Evolutionary conservation across 2,888 invertebrate genomes (phyloP), one percentile per base, ranked within the genome.

Genomic region (Nudaria mundana): DNA sequence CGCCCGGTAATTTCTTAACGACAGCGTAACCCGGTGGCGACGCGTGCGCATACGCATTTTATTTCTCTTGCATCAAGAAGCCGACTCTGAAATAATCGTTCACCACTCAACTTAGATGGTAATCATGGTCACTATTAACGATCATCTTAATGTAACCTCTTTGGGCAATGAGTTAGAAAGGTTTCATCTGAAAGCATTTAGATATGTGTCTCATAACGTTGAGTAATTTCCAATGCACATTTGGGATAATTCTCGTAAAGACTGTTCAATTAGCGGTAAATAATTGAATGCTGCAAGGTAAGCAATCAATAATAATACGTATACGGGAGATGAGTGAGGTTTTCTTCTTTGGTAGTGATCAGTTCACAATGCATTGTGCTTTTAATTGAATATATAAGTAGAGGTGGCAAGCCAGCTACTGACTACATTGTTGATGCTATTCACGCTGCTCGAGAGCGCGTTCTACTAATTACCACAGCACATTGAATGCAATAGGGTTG

Each of bases 21-120:
- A 84, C 84, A 80, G 87, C 87, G 87, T 87, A 87, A 87, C 86
- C 71, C 85, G 78, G 87, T 87, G 84, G 87, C 87, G 80, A 81
- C 82, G 81, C 82, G 85, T 82, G 86, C 85, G 83, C 83, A 71
- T 69, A 80, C 80, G 79, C 83, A 82, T 85, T 84, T 84, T 83
- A 82, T 84, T 81, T 79, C 81, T 75, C 77, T 75, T 72, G 69
- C 78, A 77, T 79, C 81, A 74, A 79, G 72, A 76, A 67, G 71
- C 79, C 81, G 82, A 76, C 83, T 78, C 80, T 72, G 72, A 81
- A 87, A 86, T 87, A 83, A 86, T 86, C 87, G 81, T 80, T 81
- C 79, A 74, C 79, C 85, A 86, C 87, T 86, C 85, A 82, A 72
- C 80, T 77, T 80, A 85, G 86, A 87, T 86, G 78, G 82, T 87